Evolutionary conservation across 2,888 invertebrate species (phyloP).

Genomic region (Camptogramma bilineatum): DNA sequence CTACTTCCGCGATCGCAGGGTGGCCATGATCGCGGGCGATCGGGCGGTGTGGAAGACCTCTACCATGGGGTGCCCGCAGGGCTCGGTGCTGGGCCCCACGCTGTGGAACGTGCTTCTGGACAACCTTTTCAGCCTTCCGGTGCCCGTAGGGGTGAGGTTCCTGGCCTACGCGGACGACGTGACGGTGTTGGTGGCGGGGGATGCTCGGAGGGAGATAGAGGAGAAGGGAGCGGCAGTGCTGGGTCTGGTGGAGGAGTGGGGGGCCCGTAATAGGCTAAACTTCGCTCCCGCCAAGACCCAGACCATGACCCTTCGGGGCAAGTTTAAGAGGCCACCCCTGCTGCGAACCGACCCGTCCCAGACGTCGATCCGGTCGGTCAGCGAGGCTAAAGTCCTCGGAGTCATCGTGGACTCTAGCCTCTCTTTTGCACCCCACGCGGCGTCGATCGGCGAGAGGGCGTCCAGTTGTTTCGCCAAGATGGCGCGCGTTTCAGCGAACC

Average conservation of each 20-base stretch:
- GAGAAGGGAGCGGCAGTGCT: background rate
- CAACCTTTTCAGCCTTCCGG: constrained; percentile 44
- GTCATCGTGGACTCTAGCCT: background rate
- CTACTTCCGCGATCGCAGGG: constrained; percentile 41
- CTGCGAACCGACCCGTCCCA: background rate
- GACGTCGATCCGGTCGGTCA: background rate
- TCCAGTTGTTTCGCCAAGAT: constrained; percentile 1
- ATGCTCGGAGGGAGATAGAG: background rate
- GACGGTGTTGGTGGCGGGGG: constrained; percentile 34
- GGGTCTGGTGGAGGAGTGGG: constrained; percentile 10
- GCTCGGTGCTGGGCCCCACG: constrained; percentile 41
- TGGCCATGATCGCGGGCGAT: background rate
- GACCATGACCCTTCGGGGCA: constrained; percentile 7
- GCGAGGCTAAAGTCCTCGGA: constrained; percentile 7
- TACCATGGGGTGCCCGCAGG: constrained; percentile 50
- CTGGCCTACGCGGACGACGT: constrained; percentile 44
- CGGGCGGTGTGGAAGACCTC: constrained; percentile 1
- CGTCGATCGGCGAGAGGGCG: constrained; percentile 2
- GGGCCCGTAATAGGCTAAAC: constrained; percentile 5
- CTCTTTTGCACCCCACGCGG: constrained; percentile 7
- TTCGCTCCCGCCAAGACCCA: constrained; percentile 15
- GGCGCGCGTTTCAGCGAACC: background rate
- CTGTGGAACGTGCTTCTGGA: constrained; percentile 47
- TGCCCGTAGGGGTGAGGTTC: constrained; percentile 5
- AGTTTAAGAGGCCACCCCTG: constrained; percentile 8